A percentile compares a stretch with the other conserved stretches of the same genome.
Conservation (phyloP, 2,113 vertebrate genomes). For the Pseudonaja textilis region DNA sequence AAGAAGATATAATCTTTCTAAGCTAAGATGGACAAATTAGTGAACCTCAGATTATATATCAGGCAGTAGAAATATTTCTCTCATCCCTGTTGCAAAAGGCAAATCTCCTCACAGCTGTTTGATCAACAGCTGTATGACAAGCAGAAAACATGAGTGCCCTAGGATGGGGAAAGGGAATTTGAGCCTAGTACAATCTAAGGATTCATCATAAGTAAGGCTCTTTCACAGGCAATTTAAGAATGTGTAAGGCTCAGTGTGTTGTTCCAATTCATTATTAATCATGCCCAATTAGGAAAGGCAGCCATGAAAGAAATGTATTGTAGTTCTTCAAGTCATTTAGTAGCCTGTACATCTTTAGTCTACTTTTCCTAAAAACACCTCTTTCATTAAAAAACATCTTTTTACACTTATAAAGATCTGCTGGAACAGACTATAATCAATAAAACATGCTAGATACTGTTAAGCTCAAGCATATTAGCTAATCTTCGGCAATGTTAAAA, state of each 20-base stretch:
- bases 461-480: constrained; percentile 39
- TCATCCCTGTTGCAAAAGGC: background rate
- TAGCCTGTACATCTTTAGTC: constrained; percentile 7
- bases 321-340: constrained; percentile 46
- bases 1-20: background rate
- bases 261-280: constrained; percentile 41
- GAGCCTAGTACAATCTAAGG: background rate
- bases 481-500: background rate
- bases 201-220: background rate
- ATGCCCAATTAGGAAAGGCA: constrained; percentile 26
- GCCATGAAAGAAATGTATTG: constrained; percentile 39
- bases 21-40: background rate
- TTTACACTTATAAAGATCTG: constrained; percentile 56
- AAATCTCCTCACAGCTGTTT: background rate
- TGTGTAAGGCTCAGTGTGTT: constrained; percentile 27
- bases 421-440: constrained; percentile 54
- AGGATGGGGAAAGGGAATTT: background rate
- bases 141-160: background rate
- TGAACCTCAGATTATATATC: background rate
- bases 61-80: background rate
- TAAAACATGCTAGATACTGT: constrained; percentile 59
- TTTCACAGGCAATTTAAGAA: constrained; percentile 26
- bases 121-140: background rate
- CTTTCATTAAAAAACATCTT: constrained; percentile 37
- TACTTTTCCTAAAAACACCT: constrained; percentile 18